Percentiles rank a stretch among this genome's conserved stretches.
phyloP scores from a whole-genome alignment of 2,888 invertebrate species.

The Pteria penguin region DNA sequence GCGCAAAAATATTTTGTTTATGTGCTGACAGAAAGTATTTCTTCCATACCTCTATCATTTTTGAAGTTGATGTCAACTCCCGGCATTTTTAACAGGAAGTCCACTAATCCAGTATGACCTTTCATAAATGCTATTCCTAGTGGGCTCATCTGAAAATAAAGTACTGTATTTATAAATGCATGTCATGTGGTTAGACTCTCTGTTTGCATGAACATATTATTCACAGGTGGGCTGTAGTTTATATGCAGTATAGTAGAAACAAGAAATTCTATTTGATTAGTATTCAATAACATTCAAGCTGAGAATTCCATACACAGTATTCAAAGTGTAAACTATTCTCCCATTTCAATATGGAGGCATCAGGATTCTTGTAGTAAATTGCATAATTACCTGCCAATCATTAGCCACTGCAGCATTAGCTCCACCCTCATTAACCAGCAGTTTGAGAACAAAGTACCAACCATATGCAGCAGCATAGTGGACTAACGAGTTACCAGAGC shows the following conservation, averaged over 20 bases:
- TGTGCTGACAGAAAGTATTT: too few species aligned
- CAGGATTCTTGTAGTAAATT: not conserved
- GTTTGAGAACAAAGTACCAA: conserved; percentile 81
- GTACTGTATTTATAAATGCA: too few species aligned
- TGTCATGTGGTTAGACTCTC: too few species aligned
- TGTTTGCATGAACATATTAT: too few species aligned
- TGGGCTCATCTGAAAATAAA: conserved; percentile 80
- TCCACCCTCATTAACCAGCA: conserved; percentile 79
- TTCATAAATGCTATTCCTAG: conserved; percentile 82
- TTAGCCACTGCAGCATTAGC: conserved; percentile 79
- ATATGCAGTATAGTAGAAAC: too few species aligned
- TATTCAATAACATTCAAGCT: too few species aligned
- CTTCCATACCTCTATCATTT: conserved; percentile 78
- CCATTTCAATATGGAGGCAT: too few species aligned
- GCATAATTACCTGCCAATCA: conserved; percentile 80
- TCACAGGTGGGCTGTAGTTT: too few species aligned
- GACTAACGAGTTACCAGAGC: conserved; percentile 81
- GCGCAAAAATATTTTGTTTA: too few species aligned
- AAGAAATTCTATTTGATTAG: too few species aligned
- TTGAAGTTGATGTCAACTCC: conserved; percentile 80
- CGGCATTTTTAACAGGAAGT: conserved; percentile 79
- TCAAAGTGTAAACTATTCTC: too few species aligned
- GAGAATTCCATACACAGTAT: too few species aligned
- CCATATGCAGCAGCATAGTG: conserved; percentile 83
- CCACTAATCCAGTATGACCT: conserved; percentile 81